Percentiles rank a stretch among this genome's conserved stretches.
Conservation (phyloP, 2,797 vertebrate genomes). For the Scolopax rusticola region DNA sequence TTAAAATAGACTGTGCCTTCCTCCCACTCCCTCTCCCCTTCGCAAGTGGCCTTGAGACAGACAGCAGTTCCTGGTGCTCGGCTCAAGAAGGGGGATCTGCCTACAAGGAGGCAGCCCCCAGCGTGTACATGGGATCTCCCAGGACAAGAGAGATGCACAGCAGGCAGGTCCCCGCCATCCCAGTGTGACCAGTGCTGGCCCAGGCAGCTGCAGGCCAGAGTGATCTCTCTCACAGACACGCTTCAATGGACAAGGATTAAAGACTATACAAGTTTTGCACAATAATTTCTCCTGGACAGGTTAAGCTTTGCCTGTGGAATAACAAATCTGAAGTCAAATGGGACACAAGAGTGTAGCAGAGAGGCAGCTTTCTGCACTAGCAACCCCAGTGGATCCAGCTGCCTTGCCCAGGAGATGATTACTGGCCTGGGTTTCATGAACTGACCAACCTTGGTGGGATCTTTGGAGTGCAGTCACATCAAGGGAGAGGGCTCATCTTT, state of each 20-base stretch:
- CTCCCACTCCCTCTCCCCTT: not conserved
- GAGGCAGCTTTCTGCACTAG: not conserved
- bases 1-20: not conserved
- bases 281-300: not conserved
- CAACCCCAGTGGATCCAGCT: not conserved
- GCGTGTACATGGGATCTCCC: fast-evolving
- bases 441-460: not conserved
- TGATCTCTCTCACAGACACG: not conserved
- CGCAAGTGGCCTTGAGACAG: not conserved
- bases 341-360: not conserved
- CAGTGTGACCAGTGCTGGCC: not conserved
- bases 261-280: not conserved
- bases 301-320: not conserved
- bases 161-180: not conserved
- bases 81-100: not conserved
- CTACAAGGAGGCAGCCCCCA: not conserved
- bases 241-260: not conserved
- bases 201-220: not conserved
- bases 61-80: not conserved
- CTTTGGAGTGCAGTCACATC: not conserved
- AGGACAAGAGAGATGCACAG: not conserved
- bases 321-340: not conserved
- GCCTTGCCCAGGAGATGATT: not conserved
- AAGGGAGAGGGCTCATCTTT: not conserved
- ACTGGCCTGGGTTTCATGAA: not conserved